These are phyloP conservation scores for Listrodromus nycthemerus DNA, from an alignment of 2,888 invertebrate genomes.

Conservation along the genomic window DNA sequence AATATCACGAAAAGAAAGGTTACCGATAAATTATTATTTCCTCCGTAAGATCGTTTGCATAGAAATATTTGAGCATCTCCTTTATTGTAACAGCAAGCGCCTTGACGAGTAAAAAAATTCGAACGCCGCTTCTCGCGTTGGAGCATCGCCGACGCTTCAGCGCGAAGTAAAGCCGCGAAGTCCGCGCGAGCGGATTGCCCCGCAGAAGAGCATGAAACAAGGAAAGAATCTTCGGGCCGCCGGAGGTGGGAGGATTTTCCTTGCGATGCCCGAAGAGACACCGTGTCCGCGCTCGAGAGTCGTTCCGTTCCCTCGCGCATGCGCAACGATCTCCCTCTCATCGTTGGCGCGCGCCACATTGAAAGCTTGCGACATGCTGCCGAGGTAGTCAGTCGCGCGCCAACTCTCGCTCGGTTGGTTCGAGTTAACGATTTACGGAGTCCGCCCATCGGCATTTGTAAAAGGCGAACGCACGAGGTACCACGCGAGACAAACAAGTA, in stretches of 20 bases:
- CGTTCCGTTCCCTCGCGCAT: conserved; percentile 72
- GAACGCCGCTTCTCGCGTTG: not conserved
- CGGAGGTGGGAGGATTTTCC: conserved; percentile 84
- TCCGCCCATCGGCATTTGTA: conserved; percentile 28
- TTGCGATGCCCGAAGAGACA: conserved; percentile 80
- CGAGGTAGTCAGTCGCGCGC: conserved; percentile 83
- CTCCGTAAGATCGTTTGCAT: too few relatives aligned
- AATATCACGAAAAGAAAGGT: too few relatives aligned
- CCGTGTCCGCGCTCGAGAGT: conserved; percentile 47
- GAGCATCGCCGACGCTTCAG: conserved; percentile 1
- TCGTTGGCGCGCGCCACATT: conserved; percentile 80
- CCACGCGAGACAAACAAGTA: not conserved
- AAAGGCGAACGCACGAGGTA: conserved; percentile 9
- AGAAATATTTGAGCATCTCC: too few relatives aligned
- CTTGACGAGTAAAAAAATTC: not conserved
- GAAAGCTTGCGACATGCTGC: conserved; percentile 84
- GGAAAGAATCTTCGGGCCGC: conserved; percentile 85
- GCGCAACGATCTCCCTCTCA: conserved; percentile 71
- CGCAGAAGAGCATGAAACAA: conserved; percentile 83
- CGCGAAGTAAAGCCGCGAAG: conserved; percentile 3
- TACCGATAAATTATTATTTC: too few relatives aligned
- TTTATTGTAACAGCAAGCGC: not conserved
- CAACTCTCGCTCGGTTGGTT: conserved; percentile 79
- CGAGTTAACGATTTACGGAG: conserved; percentile 47
- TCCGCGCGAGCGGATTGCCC: conserved; percentile 4